Evolutionary conservation across 1,140 invertebrate species (phyloP), one percentile per base, ranked within the genome.

Genomic region (Cotesia glomerata): DNA sequence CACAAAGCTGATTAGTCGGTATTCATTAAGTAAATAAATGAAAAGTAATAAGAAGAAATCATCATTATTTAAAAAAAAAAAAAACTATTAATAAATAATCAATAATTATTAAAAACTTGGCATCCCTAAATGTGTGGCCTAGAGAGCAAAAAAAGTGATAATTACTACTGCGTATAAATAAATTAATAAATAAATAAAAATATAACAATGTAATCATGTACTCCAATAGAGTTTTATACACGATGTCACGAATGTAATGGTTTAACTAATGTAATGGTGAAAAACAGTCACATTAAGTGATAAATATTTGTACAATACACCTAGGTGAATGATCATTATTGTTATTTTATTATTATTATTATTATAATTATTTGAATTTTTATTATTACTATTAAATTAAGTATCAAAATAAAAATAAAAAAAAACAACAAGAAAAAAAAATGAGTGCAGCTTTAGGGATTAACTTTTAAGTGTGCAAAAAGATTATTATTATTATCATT

Each of bases 151-250:
- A 71, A 86, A 86, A 85, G 85, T 87, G 86, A 86, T 87, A 84
- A 84, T 82, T 84, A 84, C 79, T 86, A 86, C 85, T 85, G 82
- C 79, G 82, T 82, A 78, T 78, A 80, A 77, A 77, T 81, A 80
- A 71, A 72, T 45, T 9, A 45, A 45, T 45, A 45, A 45, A 45
- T 45, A 78, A 81, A 82, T 78, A 81, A 80, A 81, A 78, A 80
- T 84, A 69, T 83, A 84, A 80, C 79, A 79, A 82, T 84, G 82
- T 86, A 87, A 86, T 83, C 85, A 85, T 85, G 81, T 87, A 85
- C 85, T 86, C 84, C 79, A 79, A 85, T 86, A 86, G 84, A 87
- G 84, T 87, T 87, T 87, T 86, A 86, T 87, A 87, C 85, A 86
- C 80, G 73, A 84, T 85, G 85, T 87, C 85, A 84, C 84, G 82